A percentile compares a stretch with the other conserved stretches of the same genome.
Conservation (phyloP, 2,113 vertebrate genomes). For the Carassius carassius region DNA sequence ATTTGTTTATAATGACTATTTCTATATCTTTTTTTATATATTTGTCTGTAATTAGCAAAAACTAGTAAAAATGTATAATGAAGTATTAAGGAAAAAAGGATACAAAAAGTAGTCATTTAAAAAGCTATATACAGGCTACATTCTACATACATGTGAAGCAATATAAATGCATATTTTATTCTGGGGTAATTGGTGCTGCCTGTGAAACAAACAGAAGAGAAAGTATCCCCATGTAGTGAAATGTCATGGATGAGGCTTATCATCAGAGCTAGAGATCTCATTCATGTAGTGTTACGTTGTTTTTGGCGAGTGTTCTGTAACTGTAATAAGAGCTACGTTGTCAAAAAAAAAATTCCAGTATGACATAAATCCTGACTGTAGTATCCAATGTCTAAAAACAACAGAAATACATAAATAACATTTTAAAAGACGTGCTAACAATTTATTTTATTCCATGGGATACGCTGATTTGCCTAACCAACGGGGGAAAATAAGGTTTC, state of each 20-base stretch:
- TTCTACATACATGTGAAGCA: slow-evolving; percentile 85
- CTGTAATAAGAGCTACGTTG: slow-evolving; percentile 37
- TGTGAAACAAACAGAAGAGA: slow-evolving; percentile 82
- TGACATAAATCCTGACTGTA: not conserved
- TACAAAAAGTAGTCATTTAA: slow-evolving; percentile 92
- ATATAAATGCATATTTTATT: slow-evolving; percentile 77
- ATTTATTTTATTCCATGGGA: not conserved
- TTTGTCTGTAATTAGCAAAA: slow-evolving; percentile 81
- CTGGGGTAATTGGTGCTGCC: slow-evolving; percentile 81
- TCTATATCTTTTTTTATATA: slow-evolving; percentile 70
- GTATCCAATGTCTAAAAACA: slow-evolving; percentile 13
- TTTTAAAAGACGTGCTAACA: not conserved
- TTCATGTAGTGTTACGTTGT: slow-evolving; percentile 57
- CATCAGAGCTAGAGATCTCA: slow-evolving; percentile 57
- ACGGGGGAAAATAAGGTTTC: not conserved
- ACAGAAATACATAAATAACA: not conserved
- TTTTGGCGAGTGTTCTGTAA: slow-evolving; percentile 41
- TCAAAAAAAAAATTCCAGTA: slow-evolving; percentile 8
- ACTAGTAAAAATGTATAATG: slow-evolving; percentile 86
- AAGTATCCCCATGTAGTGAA: slow-evolving; percentile 76
- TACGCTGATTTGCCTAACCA: not conserved
- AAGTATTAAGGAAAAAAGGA: slow-evolving; percentile 82
- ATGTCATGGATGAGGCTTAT: slow-evolving; percentile 73
- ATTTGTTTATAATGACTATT: slow-evolving; percentile 62
- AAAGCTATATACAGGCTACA: slow-evolving; percentile 99